A percentile compares a stretch with the other conserved stretches of the same genome.
These are phyloP conservation scores for Plagodis pulveraria DNA, from an alignment of 2,888 invertebrate species.

Conservation along the genomic window DNA sequence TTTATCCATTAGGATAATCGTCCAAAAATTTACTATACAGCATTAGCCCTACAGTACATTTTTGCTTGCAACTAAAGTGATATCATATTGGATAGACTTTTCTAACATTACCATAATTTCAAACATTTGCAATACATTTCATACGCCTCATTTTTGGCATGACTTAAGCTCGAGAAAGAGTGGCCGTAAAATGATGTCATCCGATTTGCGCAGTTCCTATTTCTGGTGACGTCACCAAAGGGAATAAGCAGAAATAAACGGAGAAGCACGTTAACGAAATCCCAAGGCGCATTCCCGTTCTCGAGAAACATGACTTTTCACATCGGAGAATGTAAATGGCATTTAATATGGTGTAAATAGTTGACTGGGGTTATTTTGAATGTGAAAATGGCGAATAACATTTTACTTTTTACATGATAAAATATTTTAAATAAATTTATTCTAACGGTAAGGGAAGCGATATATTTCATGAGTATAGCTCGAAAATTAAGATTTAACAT, in stretches of 20 bases:
- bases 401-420: too few species aligned
- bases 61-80: too few species aligned
- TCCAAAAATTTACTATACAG: too few species aligned
- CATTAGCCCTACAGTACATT: too few species aligned
- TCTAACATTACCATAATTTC: neutral
- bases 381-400: slow-evolving; percentile 5
- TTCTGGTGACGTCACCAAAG: slow-evolving; percentile 29
- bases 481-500: too few species aligned
- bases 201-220: slow-evolving; percentile 25
- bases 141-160: neutral
- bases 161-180: too few species aligned
- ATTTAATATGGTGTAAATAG: slow-evolving; percentile 35
- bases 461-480: too few species aligned
- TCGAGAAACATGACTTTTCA: slow-evolving; percentile 47
- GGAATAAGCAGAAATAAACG: slow-evolving; percentile 40
- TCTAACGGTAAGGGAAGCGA: too few species aligned
- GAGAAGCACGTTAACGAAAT: slow-evolving; percentile 43
- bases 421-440: too few species aligned
- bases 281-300: slow-evolving; percentile 46
- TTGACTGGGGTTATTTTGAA: slow-evolving; percentile 19
- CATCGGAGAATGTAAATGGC: slow-evolving; percentile 51
- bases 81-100: too few species aligned
- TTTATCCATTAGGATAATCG: too few species aligned
- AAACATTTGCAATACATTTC: neutral
- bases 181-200: slow-evolving; percentile 11